Evolutionary conservation across 2,113 vertebrate genomes (phyloP).

Genomic region (Xenopus laevis): DNA sequence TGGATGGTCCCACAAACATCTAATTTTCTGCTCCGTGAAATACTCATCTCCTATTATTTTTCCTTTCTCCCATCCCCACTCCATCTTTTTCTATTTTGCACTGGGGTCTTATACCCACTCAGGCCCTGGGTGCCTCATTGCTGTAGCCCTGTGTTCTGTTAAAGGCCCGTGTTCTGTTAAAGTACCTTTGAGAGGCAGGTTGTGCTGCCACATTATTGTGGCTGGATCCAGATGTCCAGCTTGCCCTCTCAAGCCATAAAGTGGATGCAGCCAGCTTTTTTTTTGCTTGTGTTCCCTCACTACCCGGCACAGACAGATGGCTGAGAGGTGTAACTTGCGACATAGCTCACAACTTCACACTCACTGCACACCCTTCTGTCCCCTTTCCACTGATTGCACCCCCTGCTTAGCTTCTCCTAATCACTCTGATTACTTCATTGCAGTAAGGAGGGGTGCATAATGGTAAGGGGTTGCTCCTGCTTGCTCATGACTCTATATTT

Average conservation of each 20-base stretch:
- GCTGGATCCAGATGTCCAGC: constrained; percentile 28
- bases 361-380: constrained; percentile 10
- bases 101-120: not conserved
- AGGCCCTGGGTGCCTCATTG: not conserved
- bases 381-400: constrained; percentile 19
- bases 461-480: not conserved
- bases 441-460: not conserved
- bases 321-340: constrained; percentile 9
- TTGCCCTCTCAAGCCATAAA: constrained; percentile 6
- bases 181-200: too few species aligned
- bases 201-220: not conserved
- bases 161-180: too few species aligned
- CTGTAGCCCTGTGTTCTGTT: not conserved
- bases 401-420: constrained; percentile 2
- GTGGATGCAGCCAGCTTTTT: not conserved
- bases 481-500: not conserved
- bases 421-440: constrained; percentile 28
- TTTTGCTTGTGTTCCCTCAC: constrained; percentile 5
- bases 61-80: not conserved
- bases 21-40: constrained; percentile 1
- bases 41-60: not conserved
- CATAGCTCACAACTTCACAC: constrained; percentile 1
- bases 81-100: not conserved
- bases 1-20: not conserved
- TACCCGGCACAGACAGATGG: constrained; percentile 37